Evolutionary conservation across 2,797 vertebrate species (phyloP), one percentile per base, ranked within the genome.

Genomic region (Orientallactaga sibirica): DNA sequence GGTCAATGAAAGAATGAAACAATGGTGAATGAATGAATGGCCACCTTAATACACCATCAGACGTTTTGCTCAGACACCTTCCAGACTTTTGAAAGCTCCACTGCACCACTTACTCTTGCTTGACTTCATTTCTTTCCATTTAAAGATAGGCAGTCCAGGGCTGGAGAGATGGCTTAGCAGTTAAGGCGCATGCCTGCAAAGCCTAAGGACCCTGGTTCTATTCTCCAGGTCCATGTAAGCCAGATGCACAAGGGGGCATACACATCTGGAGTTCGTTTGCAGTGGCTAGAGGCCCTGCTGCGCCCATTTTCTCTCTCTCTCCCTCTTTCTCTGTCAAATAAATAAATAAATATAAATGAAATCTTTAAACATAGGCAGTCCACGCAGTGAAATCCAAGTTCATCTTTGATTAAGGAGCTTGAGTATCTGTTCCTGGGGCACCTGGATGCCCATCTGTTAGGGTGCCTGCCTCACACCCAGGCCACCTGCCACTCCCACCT

Each of bases 401-500:
- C 58, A 27, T 64, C 83, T 68, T 70, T 3, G 20, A 20, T 14
- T 43, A 29, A 7, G 70, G 10, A 1, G 43, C 52, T 25, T 8
- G 19, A 62, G 52, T 10, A 2, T 7, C 41, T 1, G 33, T 5
- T 7, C 19, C 90, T 62, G 3, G 1, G 12, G 48, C 14, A 12
- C 77, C 66, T 25, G 43, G 22, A 25, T 33, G 18, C 6, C 0
- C 37, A 66, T 68, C 48, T 70, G 0, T 41, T 8, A 64, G 68
- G 81, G 37, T 0, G 0, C 52, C 82, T 33, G 3, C 61, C 55
- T 14, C 0, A 1, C 66, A 22, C 22, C 27, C 3, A 5, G 29
- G 22, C 15, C 0, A 19, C 10, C 24, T 62, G 66, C 24, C 67
- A 7, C 37, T 33, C 66, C 20, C 22, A 3, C 16, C 64, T 66